Evolutionary conservation across 2,113 vertebrate species (phyloP).

Genomic region (Zonotrichia leucophrys): DNA sequence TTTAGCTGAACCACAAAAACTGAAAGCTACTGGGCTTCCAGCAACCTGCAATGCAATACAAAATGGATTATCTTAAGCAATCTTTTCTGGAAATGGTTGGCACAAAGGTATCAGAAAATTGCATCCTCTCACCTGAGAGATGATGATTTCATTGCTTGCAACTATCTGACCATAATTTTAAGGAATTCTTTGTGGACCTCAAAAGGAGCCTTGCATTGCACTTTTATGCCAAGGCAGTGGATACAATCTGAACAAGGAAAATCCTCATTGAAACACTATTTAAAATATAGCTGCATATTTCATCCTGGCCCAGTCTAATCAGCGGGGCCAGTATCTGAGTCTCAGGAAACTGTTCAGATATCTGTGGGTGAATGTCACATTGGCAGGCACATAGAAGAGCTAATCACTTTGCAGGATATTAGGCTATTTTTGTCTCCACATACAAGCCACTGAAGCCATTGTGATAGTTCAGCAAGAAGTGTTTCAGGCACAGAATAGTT

Average conservation of each 20-base stretch:
- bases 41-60: not conserved
- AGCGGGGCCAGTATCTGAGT: not conserved
- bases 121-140: not conserved
- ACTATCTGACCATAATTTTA: not conserved
- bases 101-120: not conserved
- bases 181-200: not conserved
- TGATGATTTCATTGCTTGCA: not conserved
- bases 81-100: not conserved
- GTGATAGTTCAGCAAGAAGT: not conserved
- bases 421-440: not conserved
- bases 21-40: not conserved
- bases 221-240: not conserved
- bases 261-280: not conserved
- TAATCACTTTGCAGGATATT: not conserved
- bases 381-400: not conserved
- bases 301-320: not conserved
- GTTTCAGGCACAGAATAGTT: not conserved
- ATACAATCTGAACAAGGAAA: not conserved
- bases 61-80: conserved; percentile 17
- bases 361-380: not conserved
- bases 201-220: not conserved
- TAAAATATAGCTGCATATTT: not conserved
- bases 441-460: not conserved
- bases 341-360: not conserved
- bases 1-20: not conserved